Conservation (phyloP, 2,113 vertebrate genomes). For the Turdus rufiventris region DNA sequence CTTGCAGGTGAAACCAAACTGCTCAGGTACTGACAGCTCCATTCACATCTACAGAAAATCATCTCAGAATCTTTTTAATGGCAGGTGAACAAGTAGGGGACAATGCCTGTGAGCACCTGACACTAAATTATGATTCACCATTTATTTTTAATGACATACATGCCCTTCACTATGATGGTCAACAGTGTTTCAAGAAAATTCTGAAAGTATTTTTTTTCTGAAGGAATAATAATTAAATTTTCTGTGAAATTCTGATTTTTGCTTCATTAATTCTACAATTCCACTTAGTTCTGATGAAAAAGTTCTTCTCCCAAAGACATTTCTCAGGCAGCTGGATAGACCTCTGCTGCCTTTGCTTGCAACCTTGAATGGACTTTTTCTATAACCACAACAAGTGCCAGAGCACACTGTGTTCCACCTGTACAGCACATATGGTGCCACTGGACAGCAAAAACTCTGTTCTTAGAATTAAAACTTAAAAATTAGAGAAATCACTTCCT, state of each 20-base stretch:
- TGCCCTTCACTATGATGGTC: neutral
- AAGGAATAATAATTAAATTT: neutral
- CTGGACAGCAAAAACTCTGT: neutral
- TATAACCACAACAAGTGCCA: neutral
- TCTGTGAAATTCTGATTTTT: neutral
- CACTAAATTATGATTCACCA: neutral
- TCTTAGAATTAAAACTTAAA: neutral
- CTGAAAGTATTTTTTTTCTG: neutral
- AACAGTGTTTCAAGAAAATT: neutral
- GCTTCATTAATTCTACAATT: neutral
- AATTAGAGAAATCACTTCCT: neutral
- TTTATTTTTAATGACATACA: neutral
- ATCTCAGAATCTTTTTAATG: neutral
- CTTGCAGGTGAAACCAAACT: neutral
- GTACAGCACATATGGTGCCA: neutral
- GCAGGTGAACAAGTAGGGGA: neutral
- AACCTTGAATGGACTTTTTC: neutral
- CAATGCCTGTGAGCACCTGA: neutral
- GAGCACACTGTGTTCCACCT: neutral
- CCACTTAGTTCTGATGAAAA: neutral
- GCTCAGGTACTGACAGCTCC: neutral
- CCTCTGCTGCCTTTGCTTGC: neutral
- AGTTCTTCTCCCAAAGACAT: neutral
- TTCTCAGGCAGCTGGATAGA: neutral
- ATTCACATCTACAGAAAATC: neutral